Evolutionary conservation across 2,797 vertebrate species (phyloP), one percentile per base, ranked within the genome.

Genomic region (Natrix natrix): DNA sequence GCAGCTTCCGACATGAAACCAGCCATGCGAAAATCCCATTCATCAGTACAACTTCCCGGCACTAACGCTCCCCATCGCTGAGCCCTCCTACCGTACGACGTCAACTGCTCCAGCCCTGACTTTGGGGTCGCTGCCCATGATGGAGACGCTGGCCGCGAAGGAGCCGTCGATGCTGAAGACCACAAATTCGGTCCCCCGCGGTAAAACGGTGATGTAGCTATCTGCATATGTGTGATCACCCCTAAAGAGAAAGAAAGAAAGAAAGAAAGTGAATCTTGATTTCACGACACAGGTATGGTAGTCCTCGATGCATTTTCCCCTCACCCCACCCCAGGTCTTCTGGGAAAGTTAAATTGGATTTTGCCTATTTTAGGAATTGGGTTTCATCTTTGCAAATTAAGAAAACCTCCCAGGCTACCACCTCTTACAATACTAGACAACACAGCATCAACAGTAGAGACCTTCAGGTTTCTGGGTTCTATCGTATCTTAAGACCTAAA

Each of bases 41-140:
- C 32, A 8, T 78, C 74, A 78, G 17, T 22, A 20, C 74, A 11
- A 43, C 3, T 10, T 37, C 74, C 37, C 0, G 17, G 74, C 17
- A 4, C 74, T 4, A 48, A 24, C 1, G 4, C 74, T 12, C 4
- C 74, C 74, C 37, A 2, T 37, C 0, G 20, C 20, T 83, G 22
- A 86, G 10, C 5, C 56, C 74, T 94, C 0, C 1, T 97, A 99
- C 99, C 99, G 99, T 96, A 99, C 99, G 20, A 99, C 99, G 0
- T 99, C 99, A 69, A 99, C 99, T 0, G 99, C 99, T 94, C 99
- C 99, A 0, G 99, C 99, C 0, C 99, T 97, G 94, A 99, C 99
- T 98, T 99, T 99, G 93, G 99, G 99, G 96, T 99, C 99, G 0
- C 99, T 99, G 95, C 99, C 99, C 99, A 99, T 99, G 97, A 99